A percentile compares a stretch with the other conserved stretches of the same genome.
These are phyloP conservation scores for Frankliniella fusca DNA, from an alignment of 2,888 invertebrate species.

Conservation along the genomic window DNA sequence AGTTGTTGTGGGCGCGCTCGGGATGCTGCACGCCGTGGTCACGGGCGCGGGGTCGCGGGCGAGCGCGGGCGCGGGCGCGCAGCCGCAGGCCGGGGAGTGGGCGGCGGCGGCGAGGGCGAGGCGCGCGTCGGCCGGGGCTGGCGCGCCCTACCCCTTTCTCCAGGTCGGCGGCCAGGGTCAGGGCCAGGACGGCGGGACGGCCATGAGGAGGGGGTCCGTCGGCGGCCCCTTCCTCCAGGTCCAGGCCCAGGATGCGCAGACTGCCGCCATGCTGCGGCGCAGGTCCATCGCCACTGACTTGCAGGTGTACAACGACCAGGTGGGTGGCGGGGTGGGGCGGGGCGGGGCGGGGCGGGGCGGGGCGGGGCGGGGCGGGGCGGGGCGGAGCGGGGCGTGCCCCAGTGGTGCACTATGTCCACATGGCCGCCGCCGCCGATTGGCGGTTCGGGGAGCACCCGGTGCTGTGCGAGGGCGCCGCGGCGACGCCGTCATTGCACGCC, in stretches of 20 bases:
- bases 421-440: background rate
- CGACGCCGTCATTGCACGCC: too few relatives aligned
- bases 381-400: too few relatives aligned
- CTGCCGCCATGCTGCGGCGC: background rate
- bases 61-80: background rate
- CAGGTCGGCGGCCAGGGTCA: too few relatives aligned
- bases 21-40: conserved; percentile 8
- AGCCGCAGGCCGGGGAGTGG: too few relatives aligned
- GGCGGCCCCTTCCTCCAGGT: too few relatives aligned
- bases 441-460: background rate
- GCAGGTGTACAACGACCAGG: conserved; percentile 11
- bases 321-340: background rate
- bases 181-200: background rate
- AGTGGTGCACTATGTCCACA: background rate
- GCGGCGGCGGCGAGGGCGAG: too few relatives aligned
- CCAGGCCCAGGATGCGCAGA: too few relatives aligned
- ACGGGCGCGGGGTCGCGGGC: background rate
- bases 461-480: too few relatives aligned
- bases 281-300: background rate
- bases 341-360: background rate
- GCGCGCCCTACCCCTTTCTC: too few relatives aligned
- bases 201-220: background rate
- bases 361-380: background rate
- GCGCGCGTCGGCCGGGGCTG: too few relatives aligned
- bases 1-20: background rate